Base-by-base conservation (phyloP, 2,113 vertebrate species). In the Cyrtonyx montezumae region DNA sequence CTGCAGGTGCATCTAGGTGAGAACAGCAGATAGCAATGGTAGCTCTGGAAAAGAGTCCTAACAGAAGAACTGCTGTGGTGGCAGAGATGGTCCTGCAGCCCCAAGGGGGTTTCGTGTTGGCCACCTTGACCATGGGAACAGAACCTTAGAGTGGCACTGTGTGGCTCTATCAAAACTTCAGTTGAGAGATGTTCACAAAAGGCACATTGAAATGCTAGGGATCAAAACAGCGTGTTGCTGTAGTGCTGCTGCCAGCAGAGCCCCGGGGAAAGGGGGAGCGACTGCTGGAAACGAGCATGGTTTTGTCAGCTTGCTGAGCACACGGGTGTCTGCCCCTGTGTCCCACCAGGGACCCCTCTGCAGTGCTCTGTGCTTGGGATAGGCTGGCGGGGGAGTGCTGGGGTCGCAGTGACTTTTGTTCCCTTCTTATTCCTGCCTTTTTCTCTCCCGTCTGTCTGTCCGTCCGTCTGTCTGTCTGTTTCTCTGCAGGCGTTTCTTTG, bases 401-500 rank as follows among this genome's bases (percentile, higher is more conserved):
- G 87, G 85, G 11, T 78, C 58, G 4, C 19, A 77, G 83, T 97
- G 93, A 93, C 94, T 94, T 94, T 95, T 40, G 67, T 95, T 96
- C 93, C 93, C 96, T 42, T 93, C 96, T 97, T 96, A 96, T 88
- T 95, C 95, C 95, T 90, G 91, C 96, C 95, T 91, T 93, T 97
- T 96, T 96, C 90, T 96, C 94, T 96, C 96, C 89, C 73, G 93
- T 96, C 95, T 95, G 95, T 96, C 96, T 56, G 91, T 97, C 96
- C 13, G 49, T 97, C 84, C 17, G 82, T 96, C 63, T 49, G 91
- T 97, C 96, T 93, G 96, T 97, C 97, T 97, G 97, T 97, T 96
- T 97, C 96, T 96, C 94, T 97, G 87, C 97, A 99, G 99, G 98
- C 99, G 99, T 56, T 99, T 99, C 96, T 99, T 99, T 75, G 99